Base-by-base conservation (phyloP, 2,797 vertebrate species). In the Poeciliopsis turneri region DNA sequence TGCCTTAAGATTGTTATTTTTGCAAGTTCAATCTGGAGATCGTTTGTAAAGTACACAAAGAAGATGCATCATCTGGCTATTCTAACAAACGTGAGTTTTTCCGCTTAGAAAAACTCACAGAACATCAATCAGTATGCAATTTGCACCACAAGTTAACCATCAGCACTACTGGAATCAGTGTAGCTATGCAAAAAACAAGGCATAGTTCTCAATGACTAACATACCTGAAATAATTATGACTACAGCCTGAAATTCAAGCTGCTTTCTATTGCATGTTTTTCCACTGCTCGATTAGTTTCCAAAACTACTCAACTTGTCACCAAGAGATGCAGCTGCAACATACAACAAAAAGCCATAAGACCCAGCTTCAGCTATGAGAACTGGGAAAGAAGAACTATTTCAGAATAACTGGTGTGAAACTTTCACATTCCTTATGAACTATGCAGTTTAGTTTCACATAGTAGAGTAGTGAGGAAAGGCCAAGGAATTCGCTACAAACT, bases 151-250 rank as follows among this genome's bases (percentile, higher is more conserved):
- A 83, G 47, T 74, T 74, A 43, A 20, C 47, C 72, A 77, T 79
- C 64, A 82, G 53, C 76, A 28, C 57, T 49, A 45, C 59, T 86
- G 68, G 71, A 83, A 57, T 45, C 23, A n/a, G 45, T 70, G 5
- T 3, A 33, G 1, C 49, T 23, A 78, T 77, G 82, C 71, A 79
- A 82, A 75, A 61, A 41, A 72, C 15, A 46, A 36, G 20, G 18
- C 51, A 59, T 46, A 55, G 55, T 73, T 55, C 80, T 83, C 79
- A 81, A 79, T 96, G 87, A 72, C 76, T 77, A 88, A 57, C 74
- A 46, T n/a, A 4, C 2, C 61, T 36, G 72, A 76, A 78, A 72
- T 28, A 43, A 71, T 33, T 16, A 73, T 45, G 10, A 16, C 11
- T 30, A 78, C 71, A 20, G 13, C 39, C 30, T 16, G 13, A 43